These are phyloP conservation scores for Panthera uncia DNA, from an alignment of 2,113 vertebrate genomes.

Conservation along the genomic window DNA sequence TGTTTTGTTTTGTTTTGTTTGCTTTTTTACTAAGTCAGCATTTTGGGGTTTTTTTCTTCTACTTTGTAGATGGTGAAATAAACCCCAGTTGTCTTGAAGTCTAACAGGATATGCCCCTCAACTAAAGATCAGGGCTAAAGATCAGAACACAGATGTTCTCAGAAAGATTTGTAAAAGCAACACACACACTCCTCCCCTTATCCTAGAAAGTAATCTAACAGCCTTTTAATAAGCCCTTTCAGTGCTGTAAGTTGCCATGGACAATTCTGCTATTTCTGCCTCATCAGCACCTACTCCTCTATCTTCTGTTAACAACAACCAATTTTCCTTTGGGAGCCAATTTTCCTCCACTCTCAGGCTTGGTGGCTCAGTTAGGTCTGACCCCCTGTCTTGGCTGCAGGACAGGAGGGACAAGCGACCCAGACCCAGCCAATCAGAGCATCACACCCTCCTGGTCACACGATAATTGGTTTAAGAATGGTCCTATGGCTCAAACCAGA, in stretches of 20 bases:
- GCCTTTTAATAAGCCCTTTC: background rate
- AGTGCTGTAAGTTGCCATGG: accelerated
- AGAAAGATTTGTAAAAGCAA: background rate
- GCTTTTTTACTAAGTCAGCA: background rate
- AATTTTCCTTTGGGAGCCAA: background rate
- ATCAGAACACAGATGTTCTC: background rate
- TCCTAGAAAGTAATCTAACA: background rate
- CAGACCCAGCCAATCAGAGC: background rate
- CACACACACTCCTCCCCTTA: background rate
- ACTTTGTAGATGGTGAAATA: background rate
- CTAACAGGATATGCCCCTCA: background rate
- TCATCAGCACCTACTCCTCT: background rate
- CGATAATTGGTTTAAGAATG: background rate
- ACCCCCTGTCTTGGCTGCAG: background rate
- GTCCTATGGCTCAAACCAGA: background rate
- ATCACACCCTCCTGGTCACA: background rate
- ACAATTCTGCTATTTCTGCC: background rate
- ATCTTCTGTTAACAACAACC: background rate
- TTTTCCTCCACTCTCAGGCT: background rate
- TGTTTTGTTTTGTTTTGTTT: background rate
- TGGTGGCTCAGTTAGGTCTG: background rate
- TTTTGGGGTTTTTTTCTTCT: background rate
- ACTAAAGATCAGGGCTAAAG: background rate
- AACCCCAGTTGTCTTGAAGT: background rate
- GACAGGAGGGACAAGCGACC: background rate